phyloP scores from a whole-genome alignment of 2,888 invertebrate species.

The Ophion ellenae region DNA sequence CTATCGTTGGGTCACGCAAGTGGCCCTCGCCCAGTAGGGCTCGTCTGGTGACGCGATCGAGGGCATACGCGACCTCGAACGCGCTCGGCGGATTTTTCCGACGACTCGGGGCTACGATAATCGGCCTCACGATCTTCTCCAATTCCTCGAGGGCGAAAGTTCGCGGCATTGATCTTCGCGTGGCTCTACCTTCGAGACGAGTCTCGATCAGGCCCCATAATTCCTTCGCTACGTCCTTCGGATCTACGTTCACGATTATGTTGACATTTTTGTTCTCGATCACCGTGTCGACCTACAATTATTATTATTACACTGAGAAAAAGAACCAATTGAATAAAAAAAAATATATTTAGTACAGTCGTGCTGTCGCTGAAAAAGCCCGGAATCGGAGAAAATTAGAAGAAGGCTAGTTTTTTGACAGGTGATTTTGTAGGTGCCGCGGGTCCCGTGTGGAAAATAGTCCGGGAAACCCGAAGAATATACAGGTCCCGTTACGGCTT shows the following conservation, averaged over 20 bases:
- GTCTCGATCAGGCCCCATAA: constrained; percentile 69
- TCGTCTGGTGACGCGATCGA: constrained; percentile 68
- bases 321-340: no score
- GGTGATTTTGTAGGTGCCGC: no score
- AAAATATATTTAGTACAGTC: no score
- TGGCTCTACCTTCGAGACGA: constrained; percentile 56
- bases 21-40: constrained; percentile 44
- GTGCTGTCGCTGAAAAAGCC: no score
- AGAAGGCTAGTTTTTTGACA: no score
- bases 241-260: constrained; percentile 71
- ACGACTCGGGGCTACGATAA: constrained; percentile 66
- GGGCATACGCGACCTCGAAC: constrained; percentile 64
- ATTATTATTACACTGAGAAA: no score
- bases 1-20: constrained; percentile 26
- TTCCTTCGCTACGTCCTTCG: constrained; percentile 72
- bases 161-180: constrained; percentile 23
- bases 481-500: no score
- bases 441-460: no score
- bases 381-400: no score
- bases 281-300: constrained; percentile 58
- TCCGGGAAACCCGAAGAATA: no score
- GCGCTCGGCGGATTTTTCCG: constrained; percentile 60
- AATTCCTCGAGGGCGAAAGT: constrained; percentile 54
- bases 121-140: constrained; percentile 64
- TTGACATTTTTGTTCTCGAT: constrained; percentile 73